Evolutionary conservation across 2,113 vertebrate genomes (phyloP).

Genomic region (Trematomus loennbergii): DNA sequence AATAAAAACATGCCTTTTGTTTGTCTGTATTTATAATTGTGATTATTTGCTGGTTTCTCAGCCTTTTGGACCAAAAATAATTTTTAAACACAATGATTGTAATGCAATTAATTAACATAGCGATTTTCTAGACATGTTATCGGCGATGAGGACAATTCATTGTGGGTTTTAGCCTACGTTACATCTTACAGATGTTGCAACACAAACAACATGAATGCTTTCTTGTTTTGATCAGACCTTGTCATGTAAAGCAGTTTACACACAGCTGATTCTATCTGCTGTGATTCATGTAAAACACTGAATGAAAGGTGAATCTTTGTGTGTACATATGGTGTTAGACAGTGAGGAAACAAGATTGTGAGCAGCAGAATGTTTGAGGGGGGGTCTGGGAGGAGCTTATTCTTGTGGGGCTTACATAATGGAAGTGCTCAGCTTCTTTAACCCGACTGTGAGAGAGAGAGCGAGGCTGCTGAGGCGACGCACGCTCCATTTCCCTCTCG

Average conservation of each 20-base stretch:
- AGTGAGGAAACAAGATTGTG: conserved; percentile 24
- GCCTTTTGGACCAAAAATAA: too few species aligned
- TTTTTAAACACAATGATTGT: too few species aligned
- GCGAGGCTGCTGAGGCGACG: conserved; percentile 31
- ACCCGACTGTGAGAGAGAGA: conserved; percentile 40
- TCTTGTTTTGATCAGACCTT: neutral
- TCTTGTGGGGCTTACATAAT: conserved; percentile 76
- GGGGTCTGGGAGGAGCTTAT: conserved; percentile 67
- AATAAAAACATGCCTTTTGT: too few species aligned
- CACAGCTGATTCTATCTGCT: neutral
- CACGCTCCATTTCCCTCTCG: conserved; percentile 48
- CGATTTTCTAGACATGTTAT: neutral
- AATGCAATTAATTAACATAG: too few species aligned
- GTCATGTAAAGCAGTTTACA: neutral
- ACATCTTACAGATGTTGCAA: neutral
- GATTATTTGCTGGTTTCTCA: too few species aligned
- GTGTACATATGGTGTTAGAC: conserved; percentile 1
- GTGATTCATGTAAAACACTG: neutral
- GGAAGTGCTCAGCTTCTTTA: conserved; percentile 52
- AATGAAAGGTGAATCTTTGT: conserved; percentile 29
- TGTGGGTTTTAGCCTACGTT: neutral
- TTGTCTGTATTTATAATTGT: too few species aligned
- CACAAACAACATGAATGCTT: neutral
- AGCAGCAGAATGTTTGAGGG: conserved; percentile 4
- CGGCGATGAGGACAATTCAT: neutral